Base-by-base conservation (phyloP, 1,140 invertebrate genomes). In the Antheraea pernyi region DNA sequence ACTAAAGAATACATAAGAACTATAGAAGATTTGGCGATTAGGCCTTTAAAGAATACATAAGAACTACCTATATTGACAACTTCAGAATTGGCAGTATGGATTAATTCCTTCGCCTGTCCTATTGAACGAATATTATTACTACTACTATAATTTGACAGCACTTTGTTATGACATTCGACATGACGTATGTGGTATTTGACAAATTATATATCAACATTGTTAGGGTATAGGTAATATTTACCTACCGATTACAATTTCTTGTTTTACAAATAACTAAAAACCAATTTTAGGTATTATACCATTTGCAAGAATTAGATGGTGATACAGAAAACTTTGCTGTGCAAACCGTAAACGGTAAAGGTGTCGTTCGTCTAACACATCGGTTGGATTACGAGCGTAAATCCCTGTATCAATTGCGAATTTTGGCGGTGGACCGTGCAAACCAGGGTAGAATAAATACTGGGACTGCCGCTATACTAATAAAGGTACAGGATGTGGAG, bases 321-420 rank as follows among this genome's bases (percentile, higher is more conserved):
- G 96, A 97, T 73, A 95, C 96, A 65, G 94, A 95, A 61, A 92
- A 95, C 59, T 99, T 99, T 85, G 94, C 95, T 16, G 95, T 99
- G 59, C 95, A 95, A 74, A 98, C 97, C 0, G 93, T 96, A 19
- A 96, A 97, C 78, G 97, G 97, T 4, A 97, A 97, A 94, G 98
- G 97, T n/a, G 94, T 98, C 0, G 93, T 98, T 36, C 94, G 95
- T 71, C 92, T 98, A 9, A 94, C 95, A 61, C 95, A 95, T 48
- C 85, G 93, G 16, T 93, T 99, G 65, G 98, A 98, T 92, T 99
- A 98, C 82, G 98, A 98, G 83, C 94, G 92, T 60, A 97, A 98
- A 91, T 97, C 96, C 61, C 88, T 98, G 0, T 98, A 99, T 86
- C 97, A 98, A 88, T 86, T 98, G 48, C 93, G 96, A 77, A 94